Conservation (phyloP, 2,113 vertebrate species). For the Cyprinodon variegatus region DNA sequence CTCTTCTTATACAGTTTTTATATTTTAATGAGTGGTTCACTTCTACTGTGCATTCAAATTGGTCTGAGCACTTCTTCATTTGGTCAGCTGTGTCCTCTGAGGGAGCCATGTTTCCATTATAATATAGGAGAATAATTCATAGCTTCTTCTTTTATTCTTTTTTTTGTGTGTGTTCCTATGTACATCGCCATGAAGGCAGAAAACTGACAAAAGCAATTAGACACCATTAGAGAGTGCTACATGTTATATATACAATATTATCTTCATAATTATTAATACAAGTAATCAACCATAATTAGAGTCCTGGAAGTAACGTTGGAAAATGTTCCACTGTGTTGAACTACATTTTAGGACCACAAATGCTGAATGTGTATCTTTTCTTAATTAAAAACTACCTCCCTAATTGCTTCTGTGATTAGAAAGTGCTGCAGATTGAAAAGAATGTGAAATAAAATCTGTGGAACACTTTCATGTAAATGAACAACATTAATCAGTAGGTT, state of each 20-base stretch:
- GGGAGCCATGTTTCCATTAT: not conserved
- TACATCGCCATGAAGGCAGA: not conserved
- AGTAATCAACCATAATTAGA: constrained; percentile 43
- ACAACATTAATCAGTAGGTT: constrained; percentile 25
- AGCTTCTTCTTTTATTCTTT: not conserved
- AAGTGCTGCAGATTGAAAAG: constrained; percentile 41
- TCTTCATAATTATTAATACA: constrained; percentile 53
- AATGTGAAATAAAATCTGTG: not conserved
- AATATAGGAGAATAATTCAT: not conserved
- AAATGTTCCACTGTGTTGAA: constrained; percentile 24
- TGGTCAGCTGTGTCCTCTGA: constrained; percentile 8
- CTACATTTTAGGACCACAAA: constrained; percentile 30
- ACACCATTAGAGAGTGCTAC: constrained; percentile 36
- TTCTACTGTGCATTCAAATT: not conserved
- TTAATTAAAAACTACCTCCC: constrained; percentile 62
- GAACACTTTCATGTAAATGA: constrained; percentile 29
- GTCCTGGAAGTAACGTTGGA: constrained; percentile 29
- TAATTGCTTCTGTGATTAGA: constrained; percentile 68
- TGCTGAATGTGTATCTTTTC: constrained; percentile 62
- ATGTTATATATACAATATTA: constrained; percentile 33
- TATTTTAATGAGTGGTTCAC: not conserved
- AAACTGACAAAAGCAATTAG: constrained; percentile 30
- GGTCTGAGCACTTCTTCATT: constrained; percentile 9
- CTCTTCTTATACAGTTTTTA: not conserved
- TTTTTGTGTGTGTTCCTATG: not conserved